These are phyloP conservation scores for Periophthalmodon schlosseri DNA, from an alignment of 2,113 vertebrate genomes.

Conservation along the genomic window DNA sequence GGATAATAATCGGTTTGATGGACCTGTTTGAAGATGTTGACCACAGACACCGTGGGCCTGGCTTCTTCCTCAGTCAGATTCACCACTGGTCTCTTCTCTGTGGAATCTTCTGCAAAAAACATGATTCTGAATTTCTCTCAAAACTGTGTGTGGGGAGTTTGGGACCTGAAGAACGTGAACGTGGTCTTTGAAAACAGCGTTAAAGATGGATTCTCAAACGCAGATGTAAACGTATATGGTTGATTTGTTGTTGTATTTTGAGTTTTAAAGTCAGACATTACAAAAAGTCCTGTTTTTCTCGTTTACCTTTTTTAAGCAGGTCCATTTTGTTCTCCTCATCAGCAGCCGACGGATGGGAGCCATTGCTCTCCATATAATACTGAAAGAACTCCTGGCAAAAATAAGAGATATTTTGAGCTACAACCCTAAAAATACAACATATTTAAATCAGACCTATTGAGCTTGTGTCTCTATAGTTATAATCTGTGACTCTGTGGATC, in stretches of 20 bases:
- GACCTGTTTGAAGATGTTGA: slow-evolving; percentile 78
- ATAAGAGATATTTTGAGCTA: neutral
- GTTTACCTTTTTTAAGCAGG: slow-evolving; percentile 85
- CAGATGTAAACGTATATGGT: too few species aligned
- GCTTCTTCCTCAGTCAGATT: slow-evolving; percentile 64
- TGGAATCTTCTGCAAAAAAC: slow-evolving; percentile 53
- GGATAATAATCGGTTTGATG: neutral
- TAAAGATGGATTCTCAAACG: too few species aligned
- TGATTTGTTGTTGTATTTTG: neutral
- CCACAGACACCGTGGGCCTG: slow-evolving; percentile 54
- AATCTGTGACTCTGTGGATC: too few species aligned
- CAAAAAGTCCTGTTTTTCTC: neutral
- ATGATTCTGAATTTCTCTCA: neutral
- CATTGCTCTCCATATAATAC: slow-evolving; percentile 80
- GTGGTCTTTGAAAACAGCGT: neutral
- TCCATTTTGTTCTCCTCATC: slow-evolving; percentile 91
- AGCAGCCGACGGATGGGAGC: slow-evolving; percentile 38
- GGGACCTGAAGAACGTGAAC: neutral
- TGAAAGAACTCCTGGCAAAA: slow-evolving; percentile 87
- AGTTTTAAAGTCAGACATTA: neutral
- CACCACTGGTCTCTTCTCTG: slow-evolving; percentile 58
- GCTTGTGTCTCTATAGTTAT: too few species aligned
- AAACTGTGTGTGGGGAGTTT: neutral
- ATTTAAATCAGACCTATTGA: too few species aligned
- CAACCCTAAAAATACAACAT: neutral